Percentiles rank a stretch among this genome's conserved stretches.
Conservation (phyloP, 2,888 invertebrate species). For the Plusia festucae region DNA sequence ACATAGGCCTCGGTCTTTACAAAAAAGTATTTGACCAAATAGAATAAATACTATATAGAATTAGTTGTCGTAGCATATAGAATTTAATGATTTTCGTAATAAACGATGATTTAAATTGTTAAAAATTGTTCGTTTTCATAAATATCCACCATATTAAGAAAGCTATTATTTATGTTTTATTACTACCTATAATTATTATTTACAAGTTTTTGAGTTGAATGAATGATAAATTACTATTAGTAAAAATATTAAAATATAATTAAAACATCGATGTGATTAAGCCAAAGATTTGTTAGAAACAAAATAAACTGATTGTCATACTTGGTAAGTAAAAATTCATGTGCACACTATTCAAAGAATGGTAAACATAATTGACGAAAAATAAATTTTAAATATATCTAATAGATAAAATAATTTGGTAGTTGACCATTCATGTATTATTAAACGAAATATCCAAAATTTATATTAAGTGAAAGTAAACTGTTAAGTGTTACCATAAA, state of each 20-base stretch:
- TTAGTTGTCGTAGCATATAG: background rate
- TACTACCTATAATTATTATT: slow-evolving; percentile 31
- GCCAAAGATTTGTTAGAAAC: too few relatives aligned
- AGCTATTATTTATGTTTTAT: slow-evolving; percentile 17
- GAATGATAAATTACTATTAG: background rate
- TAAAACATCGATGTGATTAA: too few relatives aligned
- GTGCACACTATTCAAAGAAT: too few relatives aligned
- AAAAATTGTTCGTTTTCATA: slow-evolving; percentile 15
- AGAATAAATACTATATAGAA: background rate
- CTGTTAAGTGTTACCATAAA: background rate
- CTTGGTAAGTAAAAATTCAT: too few relatives aligned
- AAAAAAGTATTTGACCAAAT: background rate
- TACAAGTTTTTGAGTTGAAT: slow-evolving; percentile 37
- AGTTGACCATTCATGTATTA: slow-evolving; percentile 15
- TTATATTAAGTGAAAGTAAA: background rate
- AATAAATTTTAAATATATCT: too few relatives aligned
- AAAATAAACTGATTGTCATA: too few relatives aligned
- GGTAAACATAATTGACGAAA: too few relatives aligned
- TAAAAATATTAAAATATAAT: background rate
- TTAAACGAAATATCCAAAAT: background rate
- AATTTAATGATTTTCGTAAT: background rate
- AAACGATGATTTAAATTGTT: background rate
- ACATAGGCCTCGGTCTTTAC: background rate
- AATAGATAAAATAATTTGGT: too few relatives aligned
- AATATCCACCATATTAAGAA: background rate